Percentiles rank a stretch among this genome's conserved stretches.
These are phyloP conservation scores for Callipepla californica DNA, from an alignment of 2,113 vertebrate genomes.

Conservation along the genomic window DNA sequence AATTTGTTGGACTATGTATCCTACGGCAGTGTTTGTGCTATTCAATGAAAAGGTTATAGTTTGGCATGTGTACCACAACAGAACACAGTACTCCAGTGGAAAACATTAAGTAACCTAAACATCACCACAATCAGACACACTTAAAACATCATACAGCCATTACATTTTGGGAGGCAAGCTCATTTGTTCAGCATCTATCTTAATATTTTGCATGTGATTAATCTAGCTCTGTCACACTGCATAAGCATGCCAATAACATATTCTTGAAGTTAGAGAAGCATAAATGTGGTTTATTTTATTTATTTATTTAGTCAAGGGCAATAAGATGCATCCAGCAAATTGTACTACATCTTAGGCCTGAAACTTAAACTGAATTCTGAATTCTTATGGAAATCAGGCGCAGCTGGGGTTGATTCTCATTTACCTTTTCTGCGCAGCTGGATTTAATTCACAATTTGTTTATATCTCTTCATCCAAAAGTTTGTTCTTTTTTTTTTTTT, in stretches of 20 bases:
- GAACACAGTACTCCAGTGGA: not conserved
- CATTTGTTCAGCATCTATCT: conserved; percentile 44
- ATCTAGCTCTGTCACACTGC: conserved; percentile 4
- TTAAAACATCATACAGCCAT: conserved; percentile 11
- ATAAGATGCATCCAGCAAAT: not conserved
- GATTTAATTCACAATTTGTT: conserved; percentile 15
- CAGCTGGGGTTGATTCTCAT: conserved; percentile 11
- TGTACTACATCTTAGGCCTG: not conserved
- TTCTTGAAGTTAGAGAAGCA: conserved; percentile 13
- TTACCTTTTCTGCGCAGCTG: conserved; percentile 1
- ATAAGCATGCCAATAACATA: conserved; percentile 29
- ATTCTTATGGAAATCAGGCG: not conserved
- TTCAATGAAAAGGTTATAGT: not conserved
- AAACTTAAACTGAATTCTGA: not conserved
- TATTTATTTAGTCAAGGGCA: not conserved
- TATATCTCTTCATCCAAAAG: not conserved
- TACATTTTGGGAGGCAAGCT: conserved; percentile 22
- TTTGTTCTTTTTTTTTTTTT: not conserved
- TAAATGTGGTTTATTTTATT: not conserved
- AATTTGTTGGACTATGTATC: not conserved
- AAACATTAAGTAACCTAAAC: conserved; percentile 36
- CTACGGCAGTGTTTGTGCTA: not conserved
- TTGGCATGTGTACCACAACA: not conserved
- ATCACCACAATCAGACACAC: conserved; percentile 30
- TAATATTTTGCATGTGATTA: conserved; percentile 54